A percentile compares a stretch with the other conserved stretches of the same genome.
These are phyloP conservation scores for Macrotrachela quadricornifera DNA, from an alignment of 1,140 invertebrate species.

Conservation along the genomic window DNA sequence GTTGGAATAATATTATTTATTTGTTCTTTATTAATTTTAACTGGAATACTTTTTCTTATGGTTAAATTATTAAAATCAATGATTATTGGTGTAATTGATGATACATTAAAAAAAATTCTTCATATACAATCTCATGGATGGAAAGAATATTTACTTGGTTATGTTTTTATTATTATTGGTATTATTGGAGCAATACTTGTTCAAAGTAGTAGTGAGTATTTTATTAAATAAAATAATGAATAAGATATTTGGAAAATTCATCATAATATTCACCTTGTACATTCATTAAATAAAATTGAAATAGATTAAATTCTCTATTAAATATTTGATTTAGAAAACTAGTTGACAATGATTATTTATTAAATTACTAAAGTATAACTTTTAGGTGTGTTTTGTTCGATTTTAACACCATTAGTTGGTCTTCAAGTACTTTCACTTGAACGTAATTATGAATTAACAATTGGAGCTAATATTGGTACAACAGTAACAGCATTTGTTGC, in stretches of 20 bases:
- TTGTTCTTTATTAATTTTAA: not conserved
- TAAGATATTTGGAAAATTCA: constrained; percentile 34
- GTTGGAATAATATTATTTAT: too few species aligned
- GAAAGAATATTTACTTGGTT: too few species aligned
- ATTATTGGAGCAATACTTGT: constrained; percentile 38
- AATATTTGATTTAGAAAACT: too few species aligned
- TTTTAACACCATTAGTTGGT: constrained; percentile 41
- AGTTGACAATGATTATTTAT: not conserved
- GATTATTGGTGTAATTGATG: too few species aligned
- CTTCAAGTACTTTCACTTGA: constrained; percentile 40
- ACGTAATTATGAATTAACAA: constrained; percentile 39
- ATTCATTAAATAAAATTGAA: too few species aligned
- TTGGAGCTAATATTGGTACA: constrained; percentile 43
- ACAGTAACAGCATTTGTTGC: constrained; percentile 38
- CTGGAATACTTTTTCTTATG: not conserved
- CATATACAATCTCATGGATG: too few species aligned
- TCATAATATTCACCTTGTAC: constrained; percentile 33
- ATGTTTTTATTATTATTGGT: constrained; percentile 21
- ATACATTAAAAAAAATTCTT: too few species aligned
- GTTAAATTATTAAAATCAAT: too few species aligned
- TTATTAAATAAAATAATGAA: constrained; percentile 32
- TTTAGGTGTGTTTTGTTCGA: constrained; percentile 38
- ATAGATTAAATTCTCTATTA: too few species aligned
- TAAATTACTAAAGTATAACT: constrained; percentile 13
- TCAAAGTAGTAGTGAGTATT: constrained; percentile 39